Evolutionary conservation across 30 jellyfish, hydroid and myxozoan species (phyloP).

Genomic region (Morbakka virulenta): DNA sequence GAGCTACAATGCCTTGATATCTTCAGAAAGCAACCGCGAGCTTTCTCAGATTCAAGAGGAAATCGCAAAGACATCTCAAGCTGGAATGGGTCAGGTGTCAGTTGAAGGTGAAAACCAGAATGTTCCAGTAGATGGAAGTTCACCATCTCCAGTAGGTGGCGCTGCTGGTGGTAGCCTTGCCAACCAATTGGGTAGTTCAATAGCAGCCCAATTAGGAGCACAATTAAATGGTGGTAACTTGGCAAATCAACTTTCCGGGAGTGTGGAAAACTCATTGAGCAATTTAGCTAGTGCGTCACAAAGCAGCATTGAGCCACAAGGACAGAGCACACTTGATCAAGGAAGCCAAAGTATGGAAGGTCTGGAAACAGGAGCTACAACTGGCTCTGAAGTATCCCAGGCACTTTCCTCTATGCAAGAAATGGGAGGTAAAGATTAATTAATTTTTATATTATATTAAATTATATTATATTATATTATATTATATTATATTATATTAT

Average conservation of each 20-base stretch:
- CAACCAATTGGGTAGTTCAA: background rate
- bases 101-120: slow-evolving; percentile 88
- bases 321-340: background rate
- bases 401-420: background rate
- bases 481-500: too few species aligned
- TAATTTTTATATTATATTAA: too few species aligned
- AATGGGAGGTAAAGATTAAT: background rate
- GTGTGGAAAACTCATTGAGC: background rate
- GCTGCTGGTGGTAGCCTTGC: background rate
- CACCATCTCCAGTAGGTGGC: too few species aligned
- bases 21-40: slow-evolving; percentile 95
- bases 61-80: slow-evolving; percentile 86
- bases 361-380: background rate
- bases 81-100: slow-evolving; percentile 98
- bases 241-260: background rate
- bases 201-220: background rate
- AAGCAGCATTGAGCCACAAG: background rate
- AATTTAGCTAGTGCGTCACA: background rate
- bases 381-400: background rate
- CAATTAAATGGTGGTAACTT: background rate
- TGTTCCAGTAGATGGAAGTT: slow-evolving; percentile 35
- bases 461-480: too few species aligned
- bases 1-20: slow-evolving; percentile 94
- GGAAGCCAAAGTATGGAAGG: background rate
- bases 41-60: slow-evolving; percentile 96